Percentiles rank a stretch among this genome's conserved stretches.
These are phyloP conservation scores for Campylorhamphus procurvoides DNA, from an alignment of 2,113 vertebrate species.

Conservation along the genomic window DNA sequence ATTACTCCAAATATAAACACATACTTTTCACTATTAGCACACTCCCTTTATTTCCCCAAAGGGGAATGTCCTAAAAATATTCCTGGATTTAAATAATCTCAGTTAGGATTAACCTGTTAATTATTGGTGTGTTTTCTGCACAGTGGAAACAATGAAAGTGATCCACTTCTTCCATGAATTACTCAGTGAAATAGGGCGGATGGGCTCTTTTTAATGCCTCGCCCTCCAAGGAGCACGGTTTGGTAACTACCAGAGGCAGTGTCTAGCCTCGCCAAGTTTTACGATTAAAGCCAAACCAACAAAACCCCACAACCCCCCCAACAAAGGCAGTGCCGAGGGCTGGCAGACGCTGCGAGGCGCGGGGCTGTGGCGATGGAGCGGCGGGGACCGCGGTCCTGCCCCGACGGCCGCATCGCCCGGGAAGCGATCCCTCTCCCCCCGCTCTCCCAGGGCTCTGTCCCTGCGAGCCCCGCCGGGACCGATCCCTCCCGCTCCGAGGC, in stretches of 20 bases:
- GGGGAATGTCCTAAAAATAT: slow-evolving; percentile 48
- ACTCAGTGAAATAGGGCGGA: background rate
- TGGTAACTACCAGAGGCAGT: background rate
- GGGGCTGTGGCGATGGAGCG: background rate
- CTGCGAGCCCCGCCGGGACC: background rate
- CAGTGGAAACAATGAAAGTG: background rate
- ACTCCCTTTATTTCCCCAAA: slow-evolving; percentile 46
- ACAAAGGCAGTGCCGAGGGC: background rate
- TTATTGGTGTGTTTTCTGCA: slow-evolving; percentile 5
- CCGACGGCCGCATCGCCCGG: background rate
- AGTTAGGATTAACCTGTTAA: slow-evolving; percentile 46
- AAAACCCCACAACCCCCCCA: background rate
- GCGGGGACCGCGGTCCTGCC: background rate
- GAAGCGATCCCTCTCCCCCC: background rate
- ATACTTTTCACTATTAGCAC: slow-evolving; percentile 54
- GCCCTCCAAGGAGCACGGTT: background rate
- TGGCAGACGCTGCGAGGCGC: background rate
- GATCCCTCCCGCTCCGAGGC: background rate
- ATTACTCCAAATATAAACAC: slow-evolving; percentile 55
- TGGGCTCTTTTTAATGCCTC: background rate
- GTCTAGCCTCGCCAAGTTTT: background rate
- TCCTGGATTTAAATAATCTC: background rate
- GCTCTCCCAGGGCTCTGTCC: background rate
- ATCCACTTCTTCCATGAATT: background rate
- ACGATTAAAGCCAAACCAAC: background rate